phyloP scores from a whole-genome alignment of 2,113 vertebrate genomes.

The Xenopus borealis region DNA sequence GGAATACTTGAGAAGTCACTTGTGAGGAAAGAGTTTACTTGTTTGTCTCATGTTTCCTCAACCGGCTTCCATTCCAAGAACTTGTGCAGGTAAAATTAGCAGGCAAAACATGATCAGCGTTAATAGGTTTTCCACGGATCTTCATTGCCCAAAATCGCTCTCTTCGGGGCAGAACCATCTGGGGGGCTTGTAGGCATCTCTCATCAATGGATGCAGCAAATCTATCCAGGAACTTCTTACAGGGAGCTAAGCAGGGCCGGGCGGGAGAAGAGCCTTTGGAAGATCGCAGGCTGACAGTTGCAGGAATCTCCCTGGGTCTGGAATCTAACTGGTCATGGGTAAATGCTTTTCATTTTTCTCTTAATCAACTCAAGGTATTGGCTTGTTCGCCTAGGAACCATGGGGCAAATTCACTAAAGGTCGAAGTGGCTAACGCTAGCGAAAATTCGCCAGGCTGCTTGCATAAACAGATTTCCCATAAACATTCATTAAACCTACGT shows the following conservation, averaged over 20 bases:
- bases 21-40: conserved; percentile 55
- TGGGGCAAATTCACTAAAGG: no score
- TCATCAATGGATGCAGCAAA: conserved; percentile 33
- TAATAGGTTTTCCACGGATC: conserved; percentile 55
- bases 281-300: conserved; percentile 29
- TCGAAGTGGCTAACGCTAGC: no score
- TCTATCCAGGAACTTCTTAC: conserved; percentile 46
- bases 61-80: conserved; percentile 75
- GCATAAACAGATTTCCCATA: no score
- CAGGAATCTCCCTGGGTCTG: conserved; percentile 45
- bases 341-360: conserved; percentile 29
- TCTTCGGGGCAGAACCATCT: conserved; percentile 42
- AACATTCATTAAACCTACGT: no score
- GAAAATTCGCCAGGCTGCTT: no score
- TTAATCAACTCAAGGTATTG: not conserved
- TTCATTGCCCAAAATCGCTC: conserved; percentile 57
- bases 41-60: conserved; percentile 78
- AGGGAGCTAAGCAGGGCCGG: conserved; percentile 2
- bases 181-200: conserved; percentile 23
- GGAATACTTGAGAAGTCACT: conserved; percentile 59
- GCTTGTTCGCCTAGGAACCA: no score
- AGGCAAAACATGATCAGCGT: conserved; percentile 60
- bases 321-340: conserved; percentile 68
- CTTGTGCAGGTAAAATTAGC: conserved; percentile 80
- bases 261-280: conserved; percentile 22